phyloP scores from a whole-genome alignment of 2,797 vertebrate species.

The Poeciliopsis infans region DNA sequence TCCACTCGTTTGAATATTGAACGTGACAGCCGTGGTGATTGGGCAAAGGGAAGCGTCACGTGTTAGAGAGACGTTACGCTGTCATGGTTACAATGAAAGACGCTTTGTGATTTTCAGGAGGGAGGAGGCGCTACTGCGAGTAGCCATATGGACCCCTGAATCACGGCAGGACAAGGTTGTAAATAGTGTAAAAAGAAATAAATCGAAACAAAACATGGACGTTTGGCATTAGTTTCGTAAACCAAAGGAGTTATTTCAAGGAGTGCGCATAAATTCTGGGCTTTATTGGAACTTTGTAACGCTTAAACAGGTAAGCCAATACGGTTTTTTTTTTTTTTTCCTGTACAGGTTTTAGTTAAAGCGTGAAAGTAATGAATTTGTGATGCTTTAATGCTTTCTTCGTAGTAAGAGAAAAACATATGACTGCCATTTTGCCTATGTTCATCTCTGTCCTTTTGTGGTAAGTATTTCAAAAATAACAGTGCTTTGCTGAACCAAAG shows the following conservation, averaged over 20 bases:
- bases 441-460: background rate
- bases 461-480: slow-evolving; percentile 16
- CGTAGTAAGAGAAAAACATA: background rate
- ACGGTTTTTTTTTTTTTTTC: background rate
- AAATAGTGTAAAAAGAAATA: slow-evolving; percentile 7
- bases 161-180: slow-evolving; percentile 41
- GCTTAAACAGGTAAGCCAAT: slow-evolving; percentile 47
- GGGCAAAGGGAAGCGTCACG: slow-evolving; percentile 46
- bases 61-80: slow-evolving; percentile 73
- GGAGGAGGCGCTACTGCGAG: slow-evolving; percentile 36
- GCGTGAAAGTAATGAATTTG: background rate
- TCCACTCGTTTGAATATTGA: slow-evolving; percentile 73
- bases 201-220: background rate
- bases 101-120: slow-evolving; percentile 75
- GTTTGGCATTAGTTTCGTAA: slow-evolving; percentile 25
- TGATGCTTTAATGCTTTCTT: background rate
- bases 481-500: slow-evolving; percentile 27
- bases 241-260: slow-evolving; percentile 7
- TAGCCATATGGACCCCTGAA: slow-evolving; percentile 49
- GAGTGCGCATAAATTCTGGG: background rate
- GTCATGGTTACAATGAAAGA: slow-evolving; percentile 84
- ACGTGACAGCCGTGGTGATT: slow-evolving; percentile 47
- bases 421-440: background rate
- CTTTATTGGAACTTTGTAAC: slow-evolving; percentile 19
- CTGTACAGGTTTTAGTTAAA: background rate